These are phyloP conservation scores for Chaenodraco wilsoni DNA, from an alignment of 2,797 vertebrate species.

Conservation along the genomic window DNA sequence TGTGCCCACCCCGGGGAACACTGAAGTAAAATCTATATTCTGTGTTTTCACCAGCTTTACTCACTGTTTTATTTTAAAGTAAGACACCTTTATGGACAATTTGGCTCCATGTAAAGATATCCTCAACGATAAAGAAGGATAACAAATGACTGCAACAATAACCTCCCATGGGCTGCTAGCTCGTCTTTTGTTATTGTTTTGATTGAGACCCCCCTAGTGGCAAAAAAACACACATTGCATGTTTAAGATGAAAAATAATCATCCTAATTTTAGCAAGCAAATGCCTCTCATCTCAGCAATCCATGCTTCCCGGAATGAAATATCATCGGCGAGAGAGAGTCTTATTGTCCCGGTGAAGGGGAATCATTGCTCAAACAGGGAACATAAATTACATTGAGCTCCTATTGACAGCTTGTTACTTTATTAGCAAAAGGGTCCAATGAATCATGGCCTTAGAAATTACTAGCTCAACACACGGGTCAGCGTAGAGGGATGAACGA, in stretches of 20 bases:
- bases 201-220: no score
- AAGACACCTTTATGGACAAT: no score
- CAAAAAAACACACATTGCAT: no score
- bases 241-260: conserved; percentile 33
- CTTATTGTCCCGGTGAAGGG: conserved; percentile 44
- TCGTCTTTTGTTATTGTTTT: no score
- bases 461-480: conserved; percentile 67
- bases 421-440: conserved; percentile 67
- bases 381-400: conserved; percentile 69
- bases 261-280: conserved; percentile 48
- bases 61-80: no score
- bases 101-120: no score
- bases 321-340: conserved; percentile 29
- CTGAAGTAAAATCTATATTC: no score
- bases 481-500: conserved; percentile 39
- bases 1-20: no score
- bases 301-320: conserved; percentile 43
- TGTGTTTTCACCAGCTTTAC: no score
- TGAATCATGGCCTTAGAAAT: conserved; percentile 68
- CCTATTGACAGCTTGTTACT: conserved; percentile 72
- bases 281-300: conserved; percentile 15
- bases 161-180: no score
- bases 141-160: no score
- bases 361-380: conserved; percentile 37
- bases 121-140: no score